Base-by-base conservation (phyloP, 2,888 invertebrate genomes). In the Apamea sordens region DNA sequence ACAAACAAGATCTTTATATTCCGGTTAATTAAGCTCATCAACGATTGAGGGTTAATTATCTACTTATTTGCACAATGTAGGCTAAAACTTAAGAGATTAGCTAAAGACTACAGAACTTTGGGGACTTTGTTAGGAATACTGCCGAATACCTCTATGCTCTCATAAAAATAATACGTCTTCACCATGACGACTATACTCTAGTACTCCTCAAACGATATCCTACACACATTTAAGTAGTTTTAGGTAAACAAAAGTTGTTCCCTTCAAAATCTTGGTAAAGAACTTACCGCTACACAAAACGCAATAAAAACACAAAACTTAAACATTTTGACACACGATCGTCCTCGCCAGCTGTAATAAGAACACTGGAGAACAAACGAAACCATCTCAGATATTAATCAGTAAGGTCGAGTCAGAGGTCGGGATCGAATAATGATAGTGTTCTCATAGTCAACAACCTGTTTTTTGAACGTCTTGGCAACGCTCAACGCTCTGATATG, bases 351-450 rank as follows among this genome's bases (percentile, higher is more conserved):
- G 32, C 24, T 70, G 53, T 64, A 72, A 0, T 73, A 56, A 13
- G 44, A 36, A 56, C 53, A 85, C 82, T 84, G 74, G 44, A 72
- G 79, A 78, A 72, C 50, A 71, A 82, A 74, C 59, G 36, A 32
- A 59, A 67, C 74, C 65, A 28, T 56, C 59, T 59, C 61, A 24
- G 64, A 47, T 75, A 70, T 11, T 69, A 73, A 77, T 82, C 82
- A 65, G 64, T 50, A 59, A 84, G 84, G 84, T 78, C 84, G 73
- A 64, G 61, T 41, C 84, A 78, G 69, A 77, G 84, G 75, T 81
- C 75, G 71, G 53, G 53, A 69, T 36, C 32, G 21, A 13, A 61
- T 53, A n/a, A 53, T 79, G 59, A 72, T 79, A 79, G 2, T 76
- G 21, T 24, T 47, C 24, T 32, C 44, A 75, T 69, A 69, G 56